These are phyloP conservation scores for Nymphalis c-album DNA, from an alignment of 2,888 invertebrate species.

Conservation along the genomic window DNA sequence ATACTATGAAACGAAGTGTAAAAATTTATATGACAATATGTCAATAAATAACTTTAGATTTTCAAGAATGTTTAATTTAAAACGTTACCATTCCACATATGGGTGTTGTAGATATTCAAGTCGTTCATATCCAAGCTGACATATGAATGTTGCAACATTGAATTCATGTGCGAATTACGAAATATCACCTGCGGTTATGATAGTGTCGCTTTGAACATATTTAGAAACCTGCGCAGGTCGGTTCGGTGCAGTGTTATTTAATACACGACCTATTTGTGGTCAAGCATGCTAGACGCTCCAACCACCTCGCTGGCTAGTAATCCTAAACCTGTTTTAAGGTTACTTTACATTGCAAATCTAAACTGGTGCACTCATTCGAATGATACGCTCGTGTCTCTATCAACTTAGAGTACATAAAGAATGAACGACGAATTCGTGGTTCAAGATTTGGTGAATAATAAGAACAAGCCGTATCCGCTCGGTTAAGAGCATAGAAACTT, in stretches of 20 bases:
- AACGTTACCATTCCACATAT: background rate
- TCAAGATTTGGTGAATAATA: background rate
- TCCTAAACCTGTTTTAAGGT: slow-evolving; percentile 47
- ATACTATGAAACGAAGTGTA: too few species aligned
- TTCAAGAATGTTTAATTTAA: background rate
- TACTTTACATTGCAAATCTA: slow-evolving; percentile 12
- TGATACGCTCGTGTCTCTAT: slow-evolving; percentile 8
- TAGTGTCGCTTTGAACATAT: slow-evolving; percentile 72
- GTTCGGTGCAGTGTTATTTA: slow-evolving; percentile 69
- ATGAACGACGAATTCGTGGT: background rate
- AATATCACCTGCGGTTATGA: slow-evolving; percentile 69
- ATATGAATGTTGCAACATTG: slow-evolving; percentile 33
- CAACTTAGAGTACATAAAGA: background rate
- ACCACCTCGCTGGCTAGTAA: slow-evolving; percentile 46
- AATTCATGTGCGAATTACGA: slow-evolving; percentile 53
- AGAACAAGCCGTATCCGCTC: too few species aligned
- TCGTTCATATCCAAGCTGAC: slow-evolving; percentile 18
- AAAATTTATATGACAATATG: too few species aligned
- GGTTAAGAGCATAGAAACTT: too few species aligned
- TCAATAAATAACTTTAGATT: background rate
- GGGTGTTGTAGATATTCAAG: slow-evolving; percentile 6
- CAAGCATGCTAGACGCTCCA: slow-evolving; percentile 54
- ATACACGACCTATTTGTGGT: slow-evolving; percentile 79
- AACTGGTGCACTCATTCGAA: background rate
- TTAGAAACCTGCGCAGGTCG: slow-evolving; percentile 73